Base-by-base conservation (phyloP, 2,113 vertebrate genomes). In the Riparia riparia region DNA sequence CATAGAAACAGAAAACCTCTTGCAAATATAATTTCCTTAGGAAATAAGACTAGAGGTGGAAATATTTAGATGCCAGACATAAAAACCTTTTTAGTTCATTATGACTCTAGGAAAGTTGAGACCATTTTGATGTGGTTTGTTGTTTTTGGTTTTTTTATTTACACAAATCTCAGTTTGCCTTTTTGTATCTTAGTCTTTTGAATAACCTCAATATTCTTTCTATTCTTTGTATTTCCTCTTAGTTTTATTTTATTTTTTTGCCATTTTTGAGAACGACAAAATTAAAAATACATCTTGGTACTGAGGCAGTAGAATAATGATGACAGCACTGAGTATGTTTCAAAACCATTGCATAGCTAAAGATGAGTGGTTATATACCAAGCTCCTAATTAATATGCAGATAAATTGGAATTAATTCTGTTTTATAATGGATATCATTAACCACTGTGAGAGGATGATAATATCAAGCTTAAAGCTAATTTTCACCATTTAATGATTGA, bases 321-420 rank as follows among this genome's bases (percentile, higher is more conserved):
- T 89, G 57, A 72, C 21, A 91, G 29, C 21, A 44, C 32, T 61
- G 45, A 69, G 8, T 77, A 8, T 72, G 81, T 82, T 89, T 91
- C 96, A 44, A 86, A 94, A 69, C 60, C 20, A 18, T 73, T 12
- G 10, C 49, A 71, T 29, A 78, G 41, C 61, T 91, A 57, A 82
- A 82, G 28, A 95, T 71, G 51, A 89, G 64, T 65, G 9, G 28
- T 68, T 89, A 53, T 95, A 68, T 91, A 82, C 57, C 37, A 49
- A 91, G n/a, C 28, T 87, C 17, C 49, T 95, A 74, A 91, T 82
- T 53, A 90, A 82, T 91, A 95, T 82, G 58, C 61, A 82, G 70
- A 95, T 64, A 91, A 89, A 78, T 76, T 60, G 5, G 53, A 91
- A 89, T 93, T 88, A 93, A 83, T 92, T 94, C 72, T 89, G 32